Evolutionary conservation across 2,888 invertebrate genomes (phyloP).

Genomic region (Brenthis hecate): DNA sequence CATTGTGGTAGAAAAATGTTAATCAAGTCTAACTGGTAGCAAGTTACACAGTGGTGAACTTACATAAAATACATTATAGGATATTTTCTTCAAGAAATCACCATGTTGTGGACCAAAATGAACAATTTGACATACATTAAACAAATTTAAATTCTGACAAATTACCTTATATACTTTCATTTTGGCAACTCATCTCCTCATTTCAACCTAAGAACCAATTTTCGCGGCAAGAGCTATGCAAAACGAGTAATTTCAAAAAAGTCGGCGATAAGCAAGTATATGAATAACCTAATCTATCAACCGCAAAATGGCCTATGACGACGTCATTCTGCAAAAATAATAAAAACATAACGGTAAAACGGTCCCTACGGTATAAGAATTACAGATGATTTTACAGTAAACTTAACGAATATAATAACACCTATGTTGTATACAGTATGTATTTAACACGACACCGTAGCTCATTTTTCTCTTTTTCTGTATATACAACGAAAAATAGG

Average conservation of each 20-base stretch:
- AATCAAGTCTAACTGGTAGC: neutral
- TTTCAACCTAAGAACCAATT: conserved; percentile 10
- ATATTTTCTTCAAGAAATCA: neutral
- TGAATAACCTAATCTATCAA: conserved; percentile 23
- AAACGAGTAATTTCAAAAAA: conserved; percentile 14
- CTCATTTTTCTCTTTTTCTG: conserved; percentile 22
- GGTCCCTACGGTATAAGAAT: neutral
- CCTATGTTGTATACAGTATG: neutral
- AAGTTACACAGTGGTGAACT: neutral
- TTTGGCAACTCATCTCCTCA: conserved; percentile 1
- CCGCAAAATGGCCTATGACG: conserved; percentile 5
- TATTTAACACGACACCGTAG: conserved; percentile 18
- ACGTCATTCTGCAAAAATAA: conserved; percentile 5
- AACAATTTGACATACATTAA: neutral
- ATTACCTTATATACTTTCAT: conserved; percentile 3
- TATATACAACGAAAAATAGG: conserved; percentile 17
- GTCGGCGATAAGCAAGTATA: neutral
- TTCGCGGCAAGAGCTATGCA: conserved; percentile 8
- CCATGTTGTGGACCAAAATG: neutral
- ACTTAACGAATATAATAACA: neutral
- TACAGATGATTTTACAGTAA: conserved; percentile 12
- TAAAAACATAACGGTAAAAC: neutral
- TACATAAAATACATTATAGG: neutral
- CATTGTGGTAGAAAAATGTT: conserved; percentile 10
- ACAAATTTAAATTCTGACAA: conserved; percentile 1